Evolutionary conservation across 2,113 vertebrate species (phyloP).

Genomic region (Myodes glareolus): DNA sequence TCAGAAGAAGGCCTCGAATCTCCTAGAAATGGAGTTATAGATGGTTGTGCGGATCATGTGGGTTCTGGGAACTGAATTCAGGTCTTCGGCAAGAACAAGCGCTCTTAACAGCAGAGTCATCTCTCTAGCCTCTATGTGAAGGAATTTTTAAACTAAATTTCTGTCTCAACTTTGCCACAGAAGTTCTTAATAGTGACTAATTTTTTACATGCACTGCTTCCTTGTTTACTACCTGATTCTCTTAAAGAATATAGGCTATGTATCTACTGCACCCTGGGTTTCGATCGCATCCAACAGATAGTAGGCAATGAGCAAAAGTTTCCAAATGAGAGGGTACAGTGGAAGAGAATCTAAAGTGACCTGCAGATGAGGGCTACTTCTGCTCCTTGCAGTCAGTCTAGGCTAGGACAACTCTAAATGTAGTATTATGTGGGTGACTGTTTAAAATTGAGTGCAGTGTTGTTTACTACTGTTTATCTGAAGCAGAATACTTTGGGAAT

Average conservation of each 20-base stretch:
- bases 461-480: background rate
- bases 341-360: background rate
- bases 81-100: background rate
- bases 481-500: background rate
- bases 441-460: background rate
- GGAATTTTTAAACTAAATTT: background rate
- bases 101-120: background rate
- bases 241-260: background rate
- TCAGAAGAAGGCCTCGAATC: background rate
- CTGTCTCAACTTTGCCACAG: background rate
- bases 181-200: background rate
- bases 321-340: background rate
- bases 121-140: background rate
- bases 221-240: background rate
- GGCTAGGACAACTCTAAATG: background rate
- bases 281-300: background rate
- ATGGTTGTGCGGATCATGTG: background rate
- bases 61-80: background rate
- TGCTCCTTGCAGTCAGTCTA: background rate
- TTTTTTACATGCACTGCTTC: background rate
- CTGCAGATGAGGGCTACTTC: background rate
- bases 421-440: background rate
- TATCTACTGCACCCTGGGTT: background rate
- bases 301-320: background rate
- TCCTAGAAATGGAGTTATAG: background rate